Percentiles rank a stretch among this genome's conserved stretches.
These are phyloP conservation scores for Platysternon megacephalum DNA, from an alignment of 2,113 vertebrate genomes.

Conservation along the genomic window DNA sequence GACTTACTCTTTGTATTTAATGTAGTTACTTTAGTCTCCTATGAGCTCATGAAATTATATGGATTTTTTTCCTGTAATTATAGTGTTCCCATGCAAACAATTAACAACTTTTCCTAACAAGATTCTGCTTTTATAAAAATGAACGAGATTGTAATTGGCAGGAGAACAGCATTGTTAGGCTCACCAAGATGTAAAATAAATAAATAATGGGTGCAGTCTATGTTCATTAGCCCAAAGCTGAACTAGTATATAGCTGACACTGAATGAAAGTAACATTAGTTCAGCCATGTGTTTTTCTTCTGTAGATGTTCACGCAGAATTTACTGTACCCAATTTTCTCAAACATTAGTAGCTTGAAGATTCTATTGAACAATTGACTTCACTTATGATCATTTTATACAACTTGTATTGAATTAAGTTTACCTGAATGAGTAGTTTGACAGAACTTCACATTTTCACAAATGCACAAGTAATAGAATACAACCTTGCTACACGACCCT, in stretches of 20 bases:
- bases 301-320: not conserved
- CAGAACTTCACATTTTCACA: not conserved
- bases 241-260: not conserved
- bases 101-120: not conserved
- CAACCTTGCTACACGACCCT: not conserved
- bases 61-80: not conserved
- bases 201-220: not conserved
- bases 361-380: not conserved
- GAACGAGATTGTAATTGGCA: not conserved
- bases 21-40: not conserved
- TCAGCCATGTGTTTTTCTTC: not conserved
- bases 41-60: not conserved
- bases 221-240: not conserved
- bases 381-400: not conserved
- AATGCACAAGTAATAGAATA: not conserved
- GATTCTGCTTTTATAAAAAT: not conserved
- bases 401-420: not conserved
- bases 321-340: not conserved
- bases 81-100: not conserved
- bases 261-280: not conserved
- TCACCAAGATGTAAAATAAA: not conserved
- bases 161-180: not conserved
- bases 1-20: not conserved
- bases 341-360: fast-evolving
- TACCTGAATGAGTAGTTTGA: not conserved